Percentiles rank a stretch among this genome's conserved stretches.
Conservation (phyloP, 2,113 vertebrate genomes). For the Eulemur macaco region DNA sequence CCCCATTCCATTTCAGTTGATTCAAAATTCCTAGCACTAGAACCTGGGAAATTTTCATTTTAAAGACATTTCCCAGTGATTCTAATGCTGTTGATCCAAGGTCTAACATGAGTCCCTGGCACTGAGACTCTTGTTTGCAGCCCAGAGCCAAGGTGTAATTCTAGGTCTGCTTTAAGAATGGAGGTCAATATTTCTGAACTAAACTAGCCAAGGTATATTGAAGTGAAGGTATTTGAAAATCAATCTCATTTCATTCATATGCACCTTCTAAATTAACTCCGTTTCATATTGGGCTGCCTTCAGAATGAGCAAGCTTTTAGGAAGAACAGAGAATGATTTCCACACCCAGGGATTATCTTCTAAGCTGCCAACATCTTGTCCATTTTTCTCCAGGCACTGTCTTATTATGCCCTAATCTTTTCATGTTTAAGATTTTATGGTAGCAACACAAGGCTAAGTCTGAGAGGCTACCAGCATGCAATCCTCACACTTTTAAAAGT, state of each 20-base stretch:
- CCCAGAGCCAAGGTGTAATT: neutral
- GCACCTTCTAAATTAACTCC: slow-evolving; percentile 9
- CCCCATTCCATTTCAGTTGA: neutral
- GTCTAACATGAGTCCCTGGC: neutral
- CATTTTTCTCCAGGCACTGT: neutral
- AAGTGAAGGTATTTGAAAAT: neutral
- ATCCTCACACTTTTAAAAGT: neutral
- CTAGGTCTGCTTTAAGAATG: neutral
- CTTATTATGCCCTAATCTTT: neutral
- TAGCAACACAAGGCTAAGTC: neutral
- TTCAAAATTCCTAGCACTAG: neutral
- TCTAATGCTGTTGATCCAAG: neutral
- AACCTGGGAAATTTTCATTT: neutral
- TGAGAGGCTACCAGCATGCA: neutral
- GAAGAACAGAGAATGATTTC: neutral
- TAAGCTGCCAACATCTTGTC: neutral
- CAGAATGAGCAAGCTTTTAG: neutral
- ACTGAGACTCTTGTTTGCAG: neutral
- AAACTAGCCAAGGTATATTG: neutral
- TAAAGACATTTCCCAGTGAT: neutral
- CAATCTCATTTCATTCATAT: neutral
- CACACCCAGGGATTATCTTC: neutral
- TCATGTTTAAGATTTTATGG: neutral
- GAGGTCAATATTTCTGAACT: neutral
- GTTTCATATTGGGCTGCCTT: slow-evolving; percentile 11